A percentile compares a stretch with the other conserved stretches of the same genome.
Conservation (phyloP, 2,888 invertebrate genomes). For the Diarsia mendica region DNA sequence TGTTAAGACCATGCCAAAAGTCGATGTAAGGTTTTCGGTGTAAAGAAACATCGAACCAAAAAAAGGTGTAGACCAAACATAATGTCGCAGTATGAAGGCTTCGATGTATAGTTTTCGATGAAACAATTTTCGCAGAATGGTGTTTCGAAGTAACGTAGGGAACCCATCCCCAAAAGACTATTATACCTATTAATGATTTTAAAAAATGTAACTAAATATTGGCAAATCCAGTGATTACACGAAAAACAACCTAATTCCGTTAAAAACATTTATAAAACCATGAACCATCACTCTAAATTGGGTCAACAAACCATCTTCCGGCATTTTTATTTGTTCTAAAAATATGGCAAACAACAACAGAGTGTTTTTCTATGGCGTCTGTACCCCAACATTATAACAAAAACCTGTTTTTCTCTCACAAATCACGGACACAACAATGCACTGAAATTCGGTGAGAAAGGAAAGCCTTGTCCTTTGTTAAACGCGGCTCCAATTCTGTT, state of each 20-base stretch:
- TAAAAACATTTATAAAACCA: not conserved
- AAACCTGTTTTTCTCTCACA: constrained; percentile 47
- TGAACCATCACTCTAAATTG: constrained; percentile 3
- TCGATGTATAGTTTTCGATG: no score
- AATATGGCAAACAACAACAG: constrained; percentile 31
- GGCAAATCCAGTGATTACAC: no score
- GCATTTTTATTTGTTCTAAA: constrained; percentile 40
- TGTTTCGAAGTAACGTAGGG: no score
- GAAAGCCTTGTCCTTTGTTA: constrained; percentile 51
- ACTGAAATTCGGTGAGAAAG: constrained; percentile 42
- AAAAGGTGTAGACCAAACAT: no score
- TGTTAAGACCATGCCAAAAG: no score
- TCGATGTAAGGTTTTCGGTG: no score
- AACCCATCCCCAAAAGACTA: not conserved
- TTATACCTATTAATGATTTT: not conserved
- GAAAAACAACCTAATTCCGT: not conserved
- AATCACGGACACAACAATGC: constrained; percentile 56
- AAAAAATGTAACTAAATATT: not conserved
- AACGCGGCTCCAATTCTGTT: constrained; percentile 34
- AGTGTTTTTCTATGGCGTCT: constrained; percentile 14
- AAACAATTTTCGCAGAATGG: no score
- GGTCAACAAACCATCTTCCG: constrained; percentile 11
- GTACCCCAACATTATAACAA: constrained; percentile 38
- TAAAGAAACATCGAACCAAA: no score
- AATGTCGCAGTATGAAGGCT: no score